Conservation (phyloP, 2,113 vertebrate genomes). For the Chauna torquata region DNA sequence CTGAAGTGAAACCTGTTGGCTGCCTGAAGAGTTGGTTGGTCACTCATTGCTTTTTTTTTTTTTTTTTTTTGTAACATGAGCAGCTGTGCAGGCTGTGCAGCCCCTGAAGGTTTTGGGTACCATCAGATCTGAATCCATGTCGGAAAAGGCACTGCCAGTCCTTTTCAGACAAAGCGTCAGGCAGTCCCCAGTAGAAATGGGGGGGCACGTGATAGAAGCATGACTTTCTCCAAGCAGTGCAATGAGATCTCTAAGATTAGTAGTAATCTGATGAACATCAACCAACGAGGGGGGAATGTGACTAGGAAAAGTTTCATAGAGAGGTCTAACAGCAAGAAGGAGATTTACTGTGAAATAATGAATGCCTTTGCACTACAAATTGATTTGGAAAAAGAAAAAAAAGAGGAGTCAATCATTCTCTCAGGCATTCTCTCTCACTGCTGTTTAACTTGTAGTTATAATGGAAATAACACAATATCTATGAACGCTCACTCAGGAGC, state of each 20-base stretch:
- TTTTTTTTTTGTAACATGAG: not conserved
- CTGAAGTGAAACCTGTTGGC: not conserved
- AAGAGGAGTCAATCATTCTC: not conserved
- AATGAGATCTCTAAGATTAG: not conserved
- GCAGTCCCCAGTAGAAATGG: not conserved
- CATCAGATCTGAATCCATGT: not conserved
- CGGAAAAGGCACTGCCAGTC: not conserved
- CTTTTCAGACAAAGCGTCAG: not conserved
- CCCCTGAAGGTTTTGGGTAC: not conserved
- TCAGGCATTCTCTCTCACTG: not conserved
- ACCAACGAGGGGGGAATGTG: not conserved
- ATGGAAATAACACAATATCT: conserved; percentile 1
- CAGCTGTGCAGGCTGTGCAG: not conserved
- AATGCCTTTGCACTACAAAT: not conserved
- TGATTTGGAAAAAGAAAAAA: rapidly evolving
- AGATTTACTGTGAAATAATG: not conserved
- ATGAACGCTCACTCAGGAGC: not conserved
- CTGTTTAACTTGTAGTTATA: conserved; percentile 8
- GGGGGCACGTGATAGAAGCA: no score
- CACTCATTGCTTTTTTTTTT: not conserved
- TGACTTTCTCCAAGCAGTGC: not conserved
- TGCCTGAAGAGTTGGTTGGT: not conserved
- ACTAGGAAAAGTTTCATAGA: not conserved
- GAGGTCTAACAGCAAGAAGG: not conserved
- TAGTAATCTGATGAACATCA: not conserved